Evolutionary conservation across 2,888 invertebrate genomes (phyloP).

Genomic region (Aspidiotus destructor): DNA sequence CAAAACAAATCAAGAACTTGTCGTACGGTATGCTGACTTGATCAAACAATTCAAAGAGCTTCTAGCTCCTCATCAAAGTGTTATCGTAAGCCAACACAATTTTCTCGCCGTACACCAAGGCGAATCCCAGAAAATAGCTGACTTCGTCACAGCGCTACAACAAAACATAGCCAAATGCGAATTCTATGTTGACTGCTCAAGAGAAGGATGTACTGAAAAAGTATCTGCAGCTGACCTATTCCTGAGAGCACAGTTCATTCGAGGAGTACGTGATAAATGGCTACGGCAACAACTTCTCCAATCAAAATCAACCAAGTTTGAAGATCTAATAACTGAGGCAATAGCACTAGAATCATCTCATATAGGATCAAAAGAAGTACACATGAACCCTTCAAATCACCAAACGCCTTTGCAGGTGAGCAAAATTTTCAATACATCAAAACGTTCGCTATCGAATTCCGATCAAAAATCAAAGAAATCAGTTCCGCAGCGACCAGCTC

Average conservation of each 20-base stretch:
- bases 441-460: too few relatives aligned
- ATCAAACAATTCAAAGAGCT: slow-evolving; percentile 22
- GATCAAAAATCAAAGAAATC: too few relatives aligned
- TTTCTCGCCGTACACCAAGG: neutral
- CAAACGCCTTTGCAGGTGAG: too few relatives aligned
- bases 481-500: too few relatives aligned
- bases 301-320: neutral
- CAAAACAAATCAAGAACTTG: slow-evolving; percentile 21
- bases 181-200: neutral
- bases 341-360: neutral
- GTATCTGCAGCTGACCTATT: neutral
- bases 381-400: neutral
- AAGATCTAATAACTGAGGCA: neutral
- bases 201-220: neutral
- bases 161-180: slow-evolving; percentile 4
- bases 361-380: neutral
- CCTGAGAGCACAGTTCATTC: neutral
- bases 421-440: too few relatives aligned
- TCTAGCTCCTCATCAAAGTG: slow-evolving; percentile 20
- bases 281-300: neutral
- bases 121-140: neutral
- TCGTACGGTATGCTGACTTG: slow-evolving; percentile 17
- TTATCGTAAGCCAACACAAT: neutral
- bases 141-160: slow-evolving; percentile 1
- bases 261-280: neutral